These are phyloP conservation scores for Rhinophrynus dorsalis DNA, from an alignment of 2,797 vertebrate species.

Conservation along the genomic window DNA sequence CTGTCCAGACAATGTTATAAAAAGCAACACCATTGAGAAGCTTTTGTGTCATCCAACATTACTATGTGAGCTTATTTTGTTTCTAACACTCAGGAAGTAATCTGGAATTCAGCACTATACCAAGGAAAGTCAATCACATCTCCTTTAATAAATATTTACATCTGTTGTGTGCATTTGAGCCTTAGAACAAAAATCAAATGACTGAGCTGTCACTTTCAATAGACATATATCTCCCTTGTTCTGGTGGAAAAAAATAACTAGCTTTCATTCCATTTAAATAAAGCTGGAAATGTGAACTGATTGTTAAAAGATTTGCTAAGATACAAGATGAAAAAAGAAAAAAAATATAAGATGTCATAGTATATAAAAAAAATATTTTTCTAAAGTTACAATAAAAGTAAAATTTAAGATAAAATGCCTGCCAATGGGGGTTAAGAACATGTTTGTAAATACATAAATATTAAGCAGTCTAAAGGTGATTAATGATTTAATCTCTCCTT, in stretches of 20 bases:
- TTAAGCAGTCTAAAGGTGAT: too few species aligned
- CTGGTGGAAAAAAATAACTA: background rate
- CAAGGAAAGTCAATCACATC: slow-evolving; percentile 11
- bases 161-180: slow-evolving; percentile 6
- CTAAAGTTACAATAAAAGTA: too few species aligned
- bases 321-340: too few species aligned
- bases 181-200: slow-evolving; percentile 7
- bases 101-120: background rate
- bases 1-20: background rate
- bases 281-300: background rate
- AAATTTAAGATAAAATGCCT: too few species aligned
- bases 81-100: background rate
- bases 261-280: background rate
- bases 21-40: too few species aligned
- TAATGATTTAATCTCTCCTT: too few species aligned
- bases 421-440: too few species aligned
- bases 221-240: background rate
- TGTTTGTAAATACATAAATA: too few species aligned
- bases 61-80: background rate
- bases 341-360: too few species aligned
- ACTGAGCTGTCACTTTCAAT: slow-evolving; percentile 3
- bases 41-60: background rate
- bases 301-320: background rate
- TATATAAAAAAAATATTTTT: too few species aligned
- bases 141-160: background rate